These are phyloP conservation scores for Heloderma charlesbogerti DNA, from an alignment of 2,113 vertebrate species.

Conservation along the genomic window DNA sequence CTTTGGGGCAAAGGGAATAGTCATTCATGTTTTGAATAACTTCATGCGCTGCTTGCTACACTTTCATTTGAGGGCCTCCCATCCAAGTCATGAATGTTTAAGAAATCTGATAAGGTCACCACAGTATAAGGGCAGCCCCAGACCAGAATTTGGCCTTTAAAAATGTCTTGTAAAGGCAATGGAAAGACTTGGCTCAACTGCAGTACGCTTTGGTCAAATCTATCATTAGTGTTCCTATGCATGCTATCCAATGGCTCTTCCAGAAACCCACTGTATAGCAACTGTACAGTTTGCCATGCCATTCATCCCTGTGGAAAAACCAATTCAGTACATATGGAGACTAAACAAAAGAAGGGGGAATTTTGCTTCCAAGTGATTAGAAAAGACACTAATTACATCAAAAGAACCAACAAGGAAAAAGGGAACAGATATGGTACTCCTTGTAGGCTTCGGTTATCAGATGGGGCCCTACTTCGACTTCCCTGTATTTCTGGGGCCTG, in stretches of 20 bases:
- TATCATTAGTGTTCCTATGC: neutral
- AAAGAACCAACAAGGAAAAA: neutral
- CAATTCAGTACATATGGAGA: neutral
- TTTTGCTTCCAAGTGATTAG: neutral
- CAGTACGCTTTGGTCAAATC: neutral
- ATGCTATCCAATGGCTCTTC: neutral
- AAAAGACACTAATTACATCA: neutral
- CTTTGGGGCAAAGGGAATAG: neutral
- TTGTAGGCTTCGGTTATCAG: neutral
- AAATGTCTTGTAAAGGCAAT: slow-evolving; percentile 10
- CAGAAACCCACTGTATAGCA: neutral
- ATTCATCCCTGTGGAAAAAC: neutral
- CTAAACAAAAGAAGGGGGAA: neutral
- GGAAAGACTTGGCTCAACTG: neutral
- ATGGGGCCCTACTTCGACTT: neutral
- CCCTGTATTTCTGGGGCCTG: neutral
- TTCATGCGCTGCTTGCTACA: neutral
- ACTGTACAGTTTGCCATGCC: neutral
- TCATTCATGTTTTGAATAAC: neutral
- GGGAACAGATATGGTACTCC: neutral
- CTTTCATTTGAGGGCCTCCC: neutral
- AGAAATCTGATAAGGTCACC: slow-evolving; percentile 34
- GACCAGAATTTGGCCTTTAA: slow-evolving; percentile 22
- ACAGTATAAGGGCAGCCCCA: neutral
- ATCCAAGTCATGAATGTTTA: slow-evolving; percentile 23